These are phyloP conservation scores for Pygoscelis antarcticus DNA, from an alignment of 2,113 vertebrate genomes.

Conservation along the genomic window DNA sequence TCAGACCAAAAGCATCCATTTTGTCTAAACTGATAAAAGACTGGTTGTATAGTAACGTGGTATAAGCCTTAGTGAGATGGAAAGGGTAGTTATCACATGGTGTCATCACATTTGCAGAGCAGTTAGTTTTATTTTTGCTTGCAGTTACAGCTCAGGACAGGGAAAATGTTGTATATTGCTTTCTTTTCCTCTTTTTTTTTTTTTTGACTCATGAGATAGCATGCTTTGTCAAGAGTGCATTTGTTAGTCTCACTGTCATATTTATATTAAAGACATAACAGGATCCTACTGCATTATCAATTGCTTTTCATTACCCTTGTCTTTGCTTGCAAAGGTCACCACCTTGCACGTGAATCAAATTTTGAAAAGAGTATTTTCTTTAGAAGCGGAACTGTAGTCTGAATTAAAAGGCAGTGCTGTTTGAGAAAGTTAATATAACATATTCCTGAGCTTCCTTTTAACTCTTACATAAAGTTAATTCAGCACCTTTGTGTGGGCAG, in stretches of 20 bases:
- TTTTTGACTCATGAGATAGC: background rate
- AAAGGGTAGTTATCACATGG: background rate
- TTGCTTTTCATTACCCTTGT: slow-evolving; percentile 55
- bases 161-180: background rate
- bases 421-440: background rate
- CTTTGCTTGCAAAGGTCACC: slow-evolving; percentile 3
- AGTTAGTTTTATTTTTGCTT: slow-evolving; percentile 27
- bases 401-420: background rate
- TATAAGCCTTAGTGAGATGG: background rate
- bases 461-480: background rate
- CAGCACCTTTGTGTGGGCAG: slow-evolving; percentile 45
- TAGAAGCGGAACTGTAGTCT: background rate
- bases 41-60: background rate
- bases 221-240: background rate
- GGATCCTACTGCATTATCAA: slow-evolving; percentile 26
- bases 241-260: background rate
- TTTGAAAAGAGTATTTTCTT: slow-evolving; percentile 19
- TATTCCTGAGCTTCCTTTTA: background rate
- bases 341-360: slow-evolving; percentile 4
- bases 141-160: background rate
- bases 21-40: background rate
- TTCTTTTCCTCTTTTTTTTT: background rate
- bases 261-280: slow-evolving; percentile 14
- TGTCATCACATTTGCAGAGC: slow-evolving; percentile 17
- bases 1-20: background rate